Conservation (phyloP, 2,888 invertebrate species). For the Scotopteryx bipunctaria region DNA sequence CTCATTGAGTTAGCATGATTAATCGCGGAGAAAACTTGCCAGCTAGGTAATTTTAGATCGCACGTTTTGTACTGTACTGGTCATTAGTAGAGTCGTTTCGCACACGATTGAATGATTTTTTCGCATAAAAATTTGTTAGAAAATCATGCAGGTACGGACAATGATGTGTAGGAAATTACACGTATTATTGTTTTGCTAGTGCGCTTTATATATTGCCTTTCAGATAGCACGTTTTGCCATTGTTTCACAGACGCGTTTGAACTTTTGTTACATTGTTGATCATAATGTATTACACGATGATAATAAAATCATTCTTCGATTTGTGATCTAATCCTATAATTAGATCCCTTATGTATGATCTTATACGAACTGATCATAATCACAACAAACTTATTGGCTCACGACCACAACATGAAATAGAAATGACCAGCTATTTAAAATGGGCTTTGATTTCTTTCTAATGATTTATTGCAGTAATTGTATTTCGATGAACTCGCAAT, state of each 20-base stretch:
- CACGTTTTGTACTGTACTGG: constrained; percentile 63
- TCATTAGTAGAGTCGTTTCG: constrained; percentile 64
- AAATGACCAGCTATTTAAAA: constrained; percentile 20
- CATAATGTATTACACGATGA: constrained; percentile 1
- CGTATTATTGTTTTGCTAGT: constrained; percentile 54
- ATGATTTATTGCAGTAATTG: constrained; percentile 37
- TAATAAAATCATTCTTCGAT: constrained; percentile 6
- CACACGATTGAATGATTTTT: constrained; percentile 61
- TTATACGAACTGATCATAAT: constrained; percentile 5
- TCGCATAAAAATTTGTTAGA: constrained; percentile 53
- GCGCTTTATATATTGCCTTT: constrained; percentile 54
- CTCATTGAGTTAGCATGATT: constrained; percentile 76
- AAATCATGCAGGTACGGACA: constrained; percentile 46
- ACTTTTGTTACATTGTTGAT: constrained; percentile 34
- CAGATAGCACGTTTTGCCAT: constrained; percentile 54
- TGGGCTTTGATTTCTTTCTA: constrained; percentile 19
- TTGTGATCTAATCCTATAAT: background rate
- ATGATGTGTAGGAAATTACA: constrained; percentile 61
- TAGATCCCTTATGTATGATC: background rate
- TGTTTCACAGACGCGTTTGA: constrained; percentile 46
- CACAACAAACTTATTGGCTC: constrained; percentile 3
- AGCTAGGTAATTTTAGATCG: constrained; percentile 62
- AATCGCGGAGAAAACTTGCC: constrained; percentile 73
- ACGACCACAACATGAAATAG: constrained; percentile 24
- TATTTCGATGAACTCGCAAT: constrained; percentile 53